Base-by-base conservation (phyloP, 2,888 invertebrate species). In the Psococerastis gibbosa region DNA sequence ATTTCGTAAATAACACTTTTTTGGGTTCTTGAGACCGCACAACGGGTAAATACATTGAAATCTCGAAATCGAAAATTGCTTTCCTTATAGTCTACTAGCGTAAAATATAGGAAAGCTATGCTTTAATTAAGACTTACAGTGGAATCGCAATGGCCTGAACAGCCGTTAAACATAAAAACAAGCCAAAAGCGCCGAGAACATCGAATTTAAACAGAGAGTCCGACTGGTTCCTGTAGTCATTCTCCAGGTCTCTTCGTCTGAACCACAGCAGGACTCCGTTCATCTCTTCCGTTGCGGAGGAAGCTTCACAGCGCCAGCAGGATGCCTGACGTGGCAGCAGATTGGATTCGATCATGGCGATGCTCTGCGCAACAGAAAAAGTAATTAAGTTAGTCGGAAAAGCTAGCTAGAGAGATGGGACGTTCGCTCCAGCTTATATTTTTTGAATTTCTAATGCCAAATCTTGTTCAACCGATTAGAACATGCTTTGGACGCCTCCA, bases 281-380 rank as follows among this genome's bases (percentile, higher is more conserved):
- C 59, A 89, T 69, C 49, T 83, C 89, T 56, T 85, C 82, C 2
- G 65, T 66, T 33, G 22, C 22, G 3, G n/a, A 11, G 27, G 17
- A 44, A 18, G 22, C 32, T 13, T n/a, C 35, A 65, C 78, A 76
- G 59, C 84, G 79, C 53, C 80, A 73, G 56, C 85, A 84, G 49
- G 78, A 76, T 51, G 75, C 77, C 56, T 80, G 75, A 57, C 79
- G 81, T 32, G 84, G 79, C 48, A 89, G 62, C 48, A 94, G 68
- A 65, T 89, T 91, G 45, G 91, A 85, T 63, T 94, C 92, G 54
- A 94, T 89, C 79, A 92, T 83, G n/a, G 88, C 87, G 55, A 94
- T 74, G 56, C 91, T 92, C 87, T 94, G 74, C 49, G n/a, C n/a
- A n/a, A n/a, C n/a, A n/a, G n/a, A n/a, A n/a, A n/a, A n/a, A n/a